These are phyloP conservation scores for Heliangelus exortis DNA, from an alignment of 2,797 vertebrate species.

Conservation along the genomic window DNA sequence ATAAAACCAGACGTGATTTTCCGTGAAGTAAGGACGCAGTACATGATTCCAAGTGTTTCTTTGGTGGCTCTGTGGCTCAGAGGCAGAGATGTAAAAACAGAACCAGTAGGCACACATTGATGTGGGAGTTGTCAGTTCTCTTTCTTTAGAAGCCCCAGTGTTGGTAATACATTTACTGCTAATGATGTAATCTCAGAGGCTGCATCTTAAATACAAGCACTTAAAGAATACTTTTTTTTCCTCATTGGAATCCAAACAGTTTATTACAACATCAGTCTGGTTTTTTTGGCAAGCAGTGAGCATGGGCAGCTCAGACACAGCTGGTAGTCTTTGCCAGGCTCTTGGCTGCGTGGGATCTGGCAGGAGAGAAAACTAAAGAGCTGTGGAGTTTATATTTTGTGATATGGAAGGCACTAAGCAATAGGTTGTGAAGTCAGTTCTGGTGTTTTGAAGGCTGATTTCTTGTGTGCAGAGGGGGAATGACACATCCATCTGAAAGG, in stretches of 20 bases:
- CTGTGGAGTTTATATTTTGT: not conserved
- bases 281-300: not conserved
- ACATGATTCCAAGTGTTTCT: rapidly evolving
- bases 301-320: rapidly evolving
- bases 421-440: not conserved
- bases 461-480: not conserved
- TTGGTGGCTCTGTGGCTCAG: rapidly evolving
- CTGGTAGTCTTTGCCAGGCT: not conserved
- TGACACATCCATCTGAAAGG: not conserved
- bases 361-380: not conserved
- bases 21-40: rapidly evolving
- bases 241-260: not conserved
- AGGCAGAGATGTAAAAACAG: no score
- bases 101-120: no score
- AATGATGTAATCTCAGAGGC: not conserved
- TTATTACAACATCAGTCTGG: not conserved
- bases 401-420: not conserved
- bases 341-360: not conserved
- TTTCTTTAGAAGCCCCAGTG: no score
- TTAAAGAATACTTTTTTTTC: no score
- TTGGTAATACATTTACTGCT: not conserved
- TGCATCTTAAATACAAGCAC: not conserved
- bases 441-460: not conserved
- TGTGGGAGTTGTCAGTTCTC: not conserved
- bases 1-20: rapidly evolving